Base-by-base conservation (phyloP, 2,888 invertebrate species). In the Drosophila lutescens region DNA sequence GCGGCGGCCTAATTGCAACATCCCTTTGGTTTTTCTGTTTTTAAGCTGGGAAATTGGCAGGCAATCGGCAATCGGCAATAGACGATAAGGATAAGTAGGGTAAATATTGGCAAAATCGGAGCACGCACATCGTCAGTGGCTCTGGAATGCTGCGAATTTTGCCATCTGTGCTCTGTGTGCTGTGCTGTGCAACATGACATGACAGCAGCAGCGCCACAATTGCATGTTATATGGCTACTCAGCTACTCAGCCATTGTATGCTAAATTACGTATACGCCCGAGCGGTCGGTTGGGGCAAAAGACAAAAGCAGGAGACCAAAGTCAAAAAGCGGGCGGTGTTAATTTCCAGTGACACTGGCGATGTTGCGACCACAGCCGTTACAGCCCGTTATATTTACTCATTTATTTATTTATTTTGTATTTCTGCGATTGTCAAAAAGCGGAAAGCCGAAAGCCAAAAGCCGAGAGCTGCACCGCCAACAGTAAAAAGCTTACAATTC, bases 341-440 rank as follows among this genome's bases (percentile, higher is more conserved):
- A 81, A 88, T 86, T 86, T 88, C 75, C 85, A 88, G 78, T 86
- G 88, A 86, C 85, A 86, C 85, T 88, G 86, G 72, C 65, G 61
- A 58, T 73, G 73, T 74, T 53, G 59, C 54, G 57, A 54, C 72
- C 72, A 56, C 20, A n/a, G 20, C 40, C 15, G 30, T n/a, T n/a
- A n/a, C n/a, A n/a, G n/a, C 30, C 47, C 30, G 47, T 30, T 80
- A 70, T 84, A 81, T 41, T 59, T 59, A 38, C 51, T n/a, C 30
- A 30, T 47, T 47, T 60, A 61, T 78, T 78, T 78, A 79, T 86
- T 71, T 84, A 74, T 26, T 83, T 76, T 72, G 50, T 67, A 62
- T 68, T 72, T 59, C 56, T 74, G 82, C 75, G 62, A 61, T 68
- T 81, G 85, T 79, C 82, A 83, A 69, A 76, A 74, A 68, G 67